Percentiles rank a stretch among this genome's conserved stretches.
Conservation (phyloP, 2,888 invertebrate genomes). For the Metallyticus violacea region DNA sequence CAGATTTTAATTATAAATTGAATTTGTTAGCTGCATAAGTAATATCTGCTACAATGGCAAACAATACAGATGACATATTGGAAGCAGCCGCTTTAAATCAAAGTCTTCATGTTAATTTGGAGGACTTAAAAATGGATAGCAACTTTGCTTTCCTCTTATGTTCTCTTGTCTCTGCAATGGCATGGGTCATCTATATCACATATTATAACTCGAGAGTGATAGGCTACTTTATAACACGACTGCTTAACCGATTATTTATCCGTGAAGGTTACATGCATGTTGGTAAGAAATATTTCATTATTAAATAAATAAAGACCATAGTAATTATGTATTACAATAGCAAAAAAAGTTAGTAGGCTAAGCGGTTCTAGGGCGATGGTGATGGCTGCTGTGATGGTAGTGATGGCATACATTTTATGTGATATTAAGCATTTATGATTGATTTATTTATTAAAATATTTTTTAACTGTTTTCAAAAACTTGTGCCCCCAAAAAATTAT, state of each 20-base stretch:
- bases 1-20: neutral
- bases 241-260: constrained; percentile 83
- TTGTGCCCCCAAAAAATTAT: no score
- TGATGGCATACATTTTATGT: no score
- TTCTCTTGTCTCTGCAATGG: constrained; percentile 77
- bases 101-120: constrained; percentile 37
- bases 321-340: no score
- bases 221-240: constrained; percentile 84
- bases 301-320: no score
- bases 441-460: no score
- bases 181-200: constrained; percentile 91
- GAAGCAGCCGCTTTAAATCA: neutral
- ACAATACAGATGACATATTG: neutral
- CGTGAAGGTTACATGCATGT: constrained; percentile 86
- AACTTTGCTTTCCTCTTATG: constrained; percentile 74
- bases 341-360: no score
- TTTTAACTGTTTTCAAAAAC: no score
- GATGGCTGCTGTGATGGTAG: no score
- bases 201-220: constrained; percentile 93
- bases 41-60: neutral
- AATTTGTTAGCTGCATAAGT: neutral
- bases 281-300: constrained; percentile 54
- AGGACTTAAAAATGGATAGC: constrained; percentile 74
- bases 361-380: no score
- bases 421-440: no score